Percentiles rank a stretch among this genome's conserved stretches.
Conservation (phyloP, 2,888 invertebrate species). For the Magallana nippona region DNA sequence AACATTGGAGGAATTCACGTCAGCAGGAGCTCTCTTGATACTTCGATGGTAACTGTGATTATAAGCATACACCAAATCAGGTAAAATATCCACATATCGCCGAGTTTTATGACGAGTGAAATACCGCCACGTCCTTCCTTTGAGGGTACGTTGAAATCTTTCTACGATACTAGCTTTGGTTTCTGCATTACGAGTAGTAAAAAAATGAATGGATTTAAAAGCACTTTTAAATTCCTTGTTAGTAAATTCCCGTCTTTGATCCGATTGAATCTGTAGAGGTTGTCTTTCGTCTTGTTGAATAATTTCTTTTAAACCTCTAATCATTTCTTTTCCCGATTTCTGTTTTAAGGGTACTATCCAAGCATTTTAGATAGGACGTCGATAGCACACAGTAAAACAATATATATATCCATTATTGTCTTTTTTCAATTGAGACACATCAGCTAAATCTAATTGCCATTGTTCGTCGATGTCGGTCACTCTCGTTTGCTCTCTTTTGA, state of each 20-base stretch:
- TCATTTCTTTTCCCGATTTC: slow-evolving; percentile 56
- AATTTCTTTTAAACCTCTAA: slow-evolving; percentile 53
- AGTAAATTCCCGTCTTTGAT: slow-evolving; percentile 61
- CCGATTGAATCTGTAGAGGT: slow-evolving; percentile 57
- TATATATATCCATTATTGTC: slow-evolving; percentile 39
- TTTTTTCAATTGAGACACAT: neutral
- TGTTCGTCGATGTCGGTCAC: slow-evolving; percentile 62
- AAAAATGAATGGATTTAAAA: slow-evolving; percentile 58
- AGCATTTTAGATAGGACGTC: no score
- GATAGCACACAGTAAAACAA: no score
- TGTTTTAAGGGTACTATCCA: slow-evolving; percentile 61
- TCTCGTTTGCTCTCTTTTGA: slow-evolving; percentile 48
- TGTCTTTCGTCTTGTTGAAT: slow-evolving; percentile 30
- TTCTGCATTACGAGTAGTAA: slow-evolving; percentile 63
- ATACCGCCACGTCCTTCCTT: slow-evolving; percentile 54
- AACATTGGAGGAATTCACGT: slow-evolving; percentile 49
- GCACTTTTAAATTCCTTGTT: slow-evolving; percentile 50
- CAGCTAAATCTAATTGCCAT: slow-evolving; percentile 57
- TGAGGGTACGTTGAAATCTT: slow-evolving; percentile 62
- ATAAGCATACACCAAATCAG: slow-evolving; percentile 48
- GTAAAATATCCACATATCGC: slow-evolving; percentile 48
- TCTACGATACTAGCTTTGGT: slow-evolving; percentile 73
- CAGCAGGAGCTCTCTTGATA: slow-evolving; percentile 48
- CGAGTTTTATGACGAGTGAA: slow-evolving; percentile 46
- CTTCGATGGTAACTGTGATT: slow-evolving; percentile 55